Conservation (phyloP, 2,797 vertebrate genomes). For the Mycteria americana region DNA sequence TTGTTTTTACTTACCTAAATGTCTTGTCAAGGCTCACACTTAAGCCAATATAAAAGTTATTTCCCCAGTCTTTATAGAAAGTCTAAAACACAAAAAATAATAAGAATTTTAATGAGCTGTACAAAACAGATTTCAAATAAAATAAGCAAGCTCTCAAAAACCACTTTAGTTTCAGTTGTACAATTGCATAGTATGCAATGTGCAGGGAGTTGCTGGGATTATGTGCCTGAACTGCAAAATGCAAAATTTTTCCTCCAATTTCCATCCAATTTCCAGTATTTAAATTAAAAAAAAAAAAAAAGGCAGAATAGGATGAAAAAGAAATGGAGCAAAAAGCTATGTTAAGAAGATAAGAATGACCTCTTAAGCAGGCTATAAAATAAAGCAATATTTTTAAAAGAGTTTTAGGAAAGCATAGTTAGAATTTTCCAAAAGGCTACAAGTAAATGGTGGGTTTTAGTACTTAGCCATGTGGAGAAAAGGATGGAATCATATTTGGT, state of each 20-base stretch:
- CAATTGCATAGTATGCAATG: neutral
- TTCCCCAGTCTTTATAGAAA: constrained; percentile 48
- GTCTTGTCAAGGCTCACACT: constrained; percentile 87
- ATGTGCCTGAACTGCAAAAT: neutral
- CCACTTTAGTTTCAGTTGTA: neutral
- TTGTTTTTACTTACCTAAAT: constrained; percentile 80
- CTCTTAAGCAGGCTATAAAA: neutral
- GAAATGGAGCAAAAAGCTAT: neutral
- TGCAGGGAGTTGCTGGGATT: neutral
- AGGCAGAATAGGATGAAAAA: neutral
- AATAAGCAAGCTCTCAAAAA: neutral
- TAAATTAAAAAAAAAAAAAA: neutral
- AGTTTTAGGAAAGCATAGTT: neutral
- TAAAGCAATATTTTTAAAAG: neutral
- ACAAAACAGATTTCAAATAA: neutral
- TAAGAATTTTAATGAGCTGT: neutral
- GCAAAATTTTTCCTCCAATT: neutral
- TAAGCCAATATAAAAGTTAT: constrained; percentile 87
- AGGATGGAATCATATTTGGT: neutral
- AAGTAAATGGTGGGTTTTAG: neutral
- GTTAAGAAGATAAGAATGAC: neutral
- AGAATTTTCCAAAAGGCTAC: neutral
- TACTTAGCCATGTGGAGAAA: neutral
- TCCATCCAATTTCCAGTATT: neutral
- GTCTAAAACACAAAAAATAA: constrained; percentile 50